Percentiles rank a stretch among this genome's conserved stretches.
phyloP scores from a whole-genome alignment of 2,113 vertebrate genomes.

The Phoenicopterus ruber region DNA sequence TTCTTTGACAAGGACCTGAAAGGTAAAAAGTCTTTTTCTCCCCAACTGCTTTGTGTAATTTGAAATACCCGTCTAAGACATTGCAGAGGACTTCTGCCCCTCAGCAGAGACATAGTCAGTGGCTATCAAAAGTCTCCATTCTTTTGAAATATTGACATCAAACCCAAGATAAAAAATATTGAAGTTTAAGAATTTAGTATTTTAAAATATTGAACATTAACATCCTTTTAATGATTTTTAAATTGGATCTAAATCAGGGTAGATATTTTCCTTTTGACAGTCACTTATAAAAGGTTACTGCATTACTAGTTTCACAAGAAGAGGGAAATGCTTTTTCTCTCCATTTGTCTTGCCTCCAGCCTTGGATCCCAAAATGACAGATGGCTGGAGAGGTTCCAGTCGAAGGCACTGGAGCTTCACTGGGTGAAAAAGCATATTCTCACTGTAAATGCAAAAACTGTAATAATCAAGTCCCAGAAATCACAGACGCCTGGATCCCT shows the following conservation, averaged over 20 bases:
- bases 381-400: neutral
- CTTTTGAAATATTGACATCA: neutral
- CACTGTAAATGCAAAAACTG: neutral
- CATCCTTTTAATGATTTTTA: constrained; percentile 23
- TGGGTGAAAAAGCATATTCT: neutral
- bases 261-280: neutral
- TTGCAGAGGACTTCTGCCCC: neutral
- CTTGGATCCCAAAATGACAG: neutral
- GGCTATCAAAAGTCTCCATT: neutral
- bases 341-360: neutral
- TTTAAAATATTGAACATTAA: constrained; percentile 42
- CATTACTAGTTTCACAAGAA: neutral
- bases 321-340: neutral
- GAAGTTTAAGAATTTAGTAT: constrained; percentile 31
- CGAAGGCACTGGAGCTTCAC: neutral
- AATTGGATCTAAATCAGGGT: neutral
- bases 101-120: neutral
- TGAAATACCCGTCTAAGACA: neutral
- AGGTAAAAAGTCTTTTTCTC: neutral
- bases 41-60: neutral
- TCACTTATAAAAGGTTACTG: neutral
- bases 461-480: neutral
- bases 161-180: neutral
- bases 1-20: neutral
- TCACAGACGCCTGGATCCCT: neutral